Evolutionary conservation across 2,888 invertebrate species (phyloP).

Genomic region (Helleia helle): DNA sequence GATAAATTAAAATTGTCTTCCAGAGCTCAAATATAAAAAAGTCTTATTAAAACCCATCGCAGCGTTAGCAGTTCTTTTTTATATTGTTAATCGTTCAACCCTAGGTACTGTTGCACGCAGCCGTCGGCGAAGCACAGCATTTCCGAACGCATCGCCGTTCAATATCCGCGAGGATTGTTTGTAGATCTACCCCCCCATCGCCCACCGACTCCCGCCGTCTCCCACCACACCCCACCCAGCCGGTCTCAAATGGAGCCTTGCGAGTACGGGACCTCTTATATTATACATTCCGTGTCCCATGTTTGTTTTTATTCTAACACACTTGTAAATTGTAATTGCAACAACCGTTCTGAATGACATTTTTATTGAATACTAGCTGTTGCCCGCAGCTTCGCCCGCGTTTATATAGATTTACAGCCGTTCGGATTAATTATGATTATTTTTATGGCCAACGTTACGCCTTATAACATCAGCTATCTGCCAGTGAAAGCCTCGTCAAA

Average conservation of each 20-base stretch:
- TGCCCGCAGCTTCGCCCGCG: no score
- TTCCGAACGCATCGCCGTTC: constrained; percentile 70
- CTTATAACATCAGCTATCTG: no score
- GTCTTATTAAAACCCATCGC: no score
- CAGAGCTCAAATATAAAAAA: no score
- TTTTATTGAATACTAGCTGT: no score
- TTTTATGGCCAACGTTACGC: no score
- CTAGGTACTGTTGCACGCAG: constrained; percentile 48
- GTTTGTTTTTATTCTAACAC: constrained; percentile 14
- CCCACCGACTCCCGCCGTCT: constrained; percentile 16
- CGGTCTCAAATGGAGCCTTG: constrained; percentile 34
- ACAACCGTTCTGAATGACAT: no score
- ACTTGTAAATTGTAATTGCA: constrained; percentile 2
- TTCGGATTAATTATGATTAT: no score
- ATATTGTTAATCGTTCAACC: constrained; percentile 1
- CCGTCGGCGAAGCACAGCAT: constrained; percentile 48
- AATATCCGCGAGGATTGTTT: constrained; percentile 71
- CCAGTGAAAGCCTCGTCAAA: no score
- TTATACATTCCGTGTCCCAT: constrained; percentile 15
- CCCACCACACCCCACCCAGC: constrained; percentile 18
- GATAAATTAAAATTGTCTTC: no score
- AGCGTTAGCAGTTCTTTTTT: no score
- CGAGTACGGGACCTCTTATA: constrained; percentile 31
- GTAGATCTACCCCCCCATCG: constrained; percentile 37
- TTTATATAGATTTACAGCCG: no score